Conservation (phyloP, 2,797 vertebrate species). For the Anomalospiza imberbis region DNA sequence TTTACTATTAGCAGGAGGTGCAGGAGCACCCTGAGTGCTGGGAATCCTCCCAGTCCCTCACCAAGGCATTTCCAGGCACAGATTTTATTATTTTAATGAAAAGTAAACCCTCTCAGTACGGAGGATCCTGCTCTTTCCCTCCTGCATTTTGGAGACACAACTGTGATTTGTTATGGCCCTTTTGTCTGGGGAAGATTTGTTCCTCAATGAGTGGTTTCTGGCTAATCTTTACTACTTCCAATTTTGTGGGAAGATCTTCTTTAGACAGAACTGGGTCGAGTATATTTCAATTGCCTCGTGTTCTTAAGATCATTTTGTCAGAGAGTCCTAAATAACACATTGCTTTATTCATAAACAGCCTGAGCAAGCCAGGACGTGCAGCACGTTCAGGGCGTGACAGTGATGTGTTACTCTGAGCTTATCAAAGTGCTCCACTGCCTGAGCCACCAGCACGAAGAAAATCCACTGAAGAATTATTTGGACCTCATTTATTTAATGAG, state of each 20-base stretch:
- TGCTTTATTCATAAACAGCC: neutral
- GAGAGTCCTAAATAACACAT: neutral
- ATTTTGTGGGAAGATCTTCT: neutral
- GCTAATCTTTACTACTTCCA: neutral
- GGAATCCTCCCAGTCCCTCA: neutral
- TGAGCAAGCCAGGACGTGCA: neutral
- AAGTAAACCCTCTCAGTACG: neutral
- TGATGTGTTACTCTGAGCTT: neutral
- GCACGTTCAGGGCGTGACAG: neutral
- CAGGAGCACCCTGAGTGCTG: fast-evolving
- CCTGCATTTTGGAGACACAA: neutral
- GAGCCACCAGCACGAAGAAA: neutral
- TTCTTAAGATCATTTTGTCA: neutral
- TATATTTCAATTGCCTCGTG: neutral
- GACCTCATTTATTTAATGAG: conserved; percentile 62
- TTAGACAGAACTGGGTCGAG: neutral
- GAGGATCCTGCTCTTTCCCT: neutral
- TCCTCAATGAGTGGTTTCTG: neutral
- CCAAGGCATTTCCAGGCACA: neutral
- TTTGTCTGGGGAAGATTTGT: neutral
- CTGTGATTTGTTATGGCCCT: neutral
- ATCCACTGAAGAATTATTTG: conserved; percentile 38
- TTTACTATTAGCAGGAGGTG: neutral
- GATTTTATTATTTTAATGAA: neutral
- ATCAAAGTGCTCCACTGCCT: conserved; percentile 5